Base-by-base conservation (phyloP, 2,113 vertebrate species). In the Talpa occidentalis region DNA sequence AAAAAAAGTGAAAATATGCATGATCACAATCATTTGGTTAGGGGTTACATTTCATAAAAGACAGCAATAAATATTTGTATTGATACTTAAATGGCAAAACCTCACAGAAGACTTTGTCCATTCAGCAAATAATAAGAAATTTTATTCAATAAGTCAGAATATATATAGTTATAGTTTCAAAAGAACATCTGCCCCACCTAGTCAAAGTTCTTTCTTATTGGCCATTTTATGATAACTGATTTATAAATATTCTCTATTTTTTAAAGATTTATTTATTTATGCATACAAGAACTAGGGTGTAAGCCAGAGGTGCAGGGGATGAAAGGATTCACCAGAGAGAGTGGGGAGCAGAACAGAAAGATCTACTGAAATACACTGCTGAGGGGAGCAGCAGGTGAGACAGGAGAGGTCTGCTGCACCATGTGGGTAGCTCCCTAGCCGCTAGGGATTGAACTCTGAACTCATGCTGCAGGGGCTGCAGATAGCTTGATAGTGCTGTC, bases 171-270 rank as follows among this genome's bases (percentile, higher is more conserved):
- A 74, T 64, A 30, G 89, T 74, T 91, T 81, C 73, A 69, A 86
- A 87, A 67, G 14, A 49, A 62, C 8, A 79, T 69, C 21, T 42
- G 28, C 35, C 76, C 21, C 84, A 70, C 26, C 6, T 82, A 21
- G 12, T 44, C 89, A 54, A 82, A 87, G 49, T 28, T 74, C 9
- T 83, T 47, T 60, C 47, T 79, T 17, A n/a, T 73, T 93, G 85
- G 8, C 32, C 74, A 54, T 80, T 78, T 92, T 93, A 44, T 26
- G 22, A 32, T 32, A 70, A 93, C 59, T 74, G 19, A 78, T 89
- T 91, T 73, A 17, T 81, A 82, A 88, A 80, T 79, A 80, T 40
- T 56, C 40, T 54, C 90, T 40, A 84, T n/a, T n/a, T n/a, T n/a
- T n/a, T n/a, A n/a, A n/a, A n/a, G n/a, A n/a, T n/a, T n/a, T n/a